Evolutionary conservation across 2,113 vertebrate genomes (phyloP), one percentile per base, ranked within the genome.

Genomic region (Halcyon malimbica): DNA sequence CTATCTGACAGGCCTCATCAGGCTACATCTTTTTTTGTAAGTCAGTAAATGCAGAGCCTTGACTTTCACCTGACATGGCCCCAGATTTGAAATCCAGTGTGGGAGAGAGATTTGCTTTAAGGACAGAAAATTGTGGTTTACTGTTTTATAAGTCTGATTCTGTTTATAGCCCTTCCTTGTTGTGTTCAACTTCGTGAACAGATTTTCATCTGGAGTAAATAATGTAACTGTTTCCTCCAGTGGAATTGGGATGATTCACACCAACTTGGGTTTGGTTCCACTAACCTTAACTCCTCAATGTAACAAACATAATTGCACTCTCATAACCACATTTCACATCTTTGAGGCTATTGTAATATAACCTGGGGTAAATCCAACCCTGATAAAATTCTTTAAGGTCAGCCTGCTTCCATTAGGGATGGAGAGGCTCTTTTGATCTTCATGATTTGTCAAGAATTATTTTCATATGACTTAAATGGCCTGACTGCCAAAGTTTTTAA

Each of bases 191-290:
- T 87, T 74, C 60, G 53, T 93, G 93, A 94, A 92, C 50, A 87
- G 68, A 65, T 89, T 95, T 94, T 90, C 83, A 48, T 48, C 71
- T 44, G 3, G 42, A 96, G 75, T 89, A 94, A 91, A 94, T 93
- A 96, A 94, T 89, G 84, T 87, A 91, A 65, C 42, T 90, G 53
- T 96, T 94, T 69, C 64, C 82, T 94, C 57, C 81, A 91, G 91
- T 90, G 81, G 87, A 93, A 89, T 73, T 76, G 78, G 0, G 2
- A 85, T 90, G 96, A 86, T 96, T 94, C 94, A 95, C 42, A 95
- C 44, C 76, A 69, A 41, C 87, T 92, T 88, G 87, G 53, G 39
- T 86, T 96, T 90, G 77, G 71, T 93, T 95, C 68, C 62, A 68
- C 62, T 87, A 77, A 85, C 83, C 76, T 94, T 91, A 91, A 91